These are phyloP conservation scores for Prunella fulvescens DNA, from an alignment of 2,113 vertebrate genomes.

Conservation along the genomic window DNA sequence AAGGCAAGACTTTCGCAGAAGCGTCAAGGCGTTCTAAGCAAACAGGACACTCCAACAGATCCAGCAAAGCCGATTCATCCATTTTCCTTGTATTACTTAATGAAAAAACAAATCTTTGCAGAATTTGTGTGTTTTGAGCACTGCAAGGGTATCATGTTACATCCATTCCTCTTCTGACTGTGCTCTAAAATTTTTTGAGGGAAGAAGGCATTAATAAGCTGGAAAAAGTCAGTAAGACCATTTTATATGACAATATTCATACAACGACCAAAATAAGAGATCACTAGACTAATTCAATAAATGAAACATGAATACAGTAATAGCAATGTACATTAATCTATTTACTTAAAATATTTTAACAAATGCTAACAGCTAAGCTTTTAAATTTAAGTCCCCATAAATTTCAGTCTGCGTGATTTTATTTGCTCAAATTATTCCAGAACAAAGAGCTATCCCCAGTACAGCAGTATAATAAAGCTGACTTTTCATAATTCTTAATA, in stretches of 20 bases:
- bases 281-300: background rate
- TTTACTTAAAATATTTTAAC: background rate
- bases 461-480: background rate
- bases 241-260: background rate
- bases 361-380: background rate
- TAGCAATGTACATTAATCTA: background rate
- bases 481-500: background rate
- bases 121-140: constrained; percentile 15
- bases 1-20: constrained; percentile 94
- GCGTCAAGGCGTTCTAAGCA: constrained; percentile 96
- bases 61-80: constrained; percentile 96
- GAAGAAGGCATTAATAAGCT: background rate
- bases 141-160: constrained; percentile 84
- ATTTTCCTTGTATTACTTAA: constrained; percentile 72
- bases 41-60: constrained; percentile 96
- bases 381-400: background rate
- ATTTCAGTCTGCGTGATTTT: background rate
- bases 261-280: background rate
- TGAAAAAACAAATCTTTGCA: constrained; percentile 29
- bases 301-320: background rate
- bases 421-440: background rate
- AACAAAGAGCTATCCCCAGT: background rate
- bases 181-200: constrained; percentile 60
- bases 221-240: background rate
- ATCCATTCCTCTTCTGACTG: constrained; percentile 85